Percentiles rank a stretch among this genome's conserved stretches.
Evolutionary conservation across 2,888 invertebrate species (phyloP).

Genomic region (Drosophila trichaetosa): DNA sequence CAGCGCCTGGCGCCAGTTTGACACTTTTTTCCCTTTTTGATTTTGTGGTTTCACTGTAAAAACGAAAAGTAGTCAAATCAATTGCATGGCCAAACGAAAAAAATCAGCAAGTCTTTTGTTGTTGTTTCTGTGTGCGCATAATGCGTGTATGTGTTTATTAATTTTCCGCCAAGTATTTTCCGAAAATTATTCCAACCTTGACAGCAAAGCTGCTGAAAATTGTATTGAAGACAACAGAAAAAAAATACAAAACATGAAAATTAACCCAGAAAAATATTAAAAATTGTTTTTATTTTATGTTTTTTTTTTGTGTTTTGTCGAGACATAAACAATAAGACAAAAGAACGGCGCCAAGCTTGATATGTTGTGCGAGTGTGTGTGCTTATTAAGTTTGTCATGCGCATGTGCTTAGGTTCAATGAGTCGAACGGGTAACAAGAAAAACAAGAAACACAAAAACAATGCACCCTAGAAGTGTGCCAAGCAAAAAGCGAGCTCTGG

Average conservation of each 20-base stretch:
- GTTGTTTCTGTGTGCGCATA: conserved; percentile 34
- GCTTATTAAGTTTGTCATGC: conserved; percentile 69
- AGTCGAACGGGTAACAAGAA: conserved; percentile 63
- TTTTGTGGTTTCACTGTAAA: conserved; percentile 39
- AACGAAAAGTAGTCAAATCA: conserved; percentile 47
- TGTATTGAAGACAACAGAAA: conserved; percentile 47
- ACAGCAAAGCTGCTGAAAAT: conserved; percentile 76
- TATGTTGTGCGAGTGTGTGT: conserved; percentile 27
- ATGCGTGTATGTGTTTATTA: conserved; percentile 65
- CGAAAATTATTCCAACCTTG: conserved; percentile 83
- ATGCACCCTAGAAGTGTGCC: conserved; percentile 75
- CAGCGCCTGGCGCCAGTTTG: conserved; percentile 70
- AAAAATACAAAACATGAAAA: conserved; percentile 49
- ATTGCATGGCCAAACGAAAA: conserved; percentile 19
- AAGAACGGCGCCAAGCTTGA: conserved; percentile 62
- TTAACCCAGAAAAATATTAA: conserved; percentile 61
- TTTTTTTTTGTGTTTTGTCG: conserved; percentile 30
- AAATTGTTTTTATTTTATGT: conserved; percentile 23
- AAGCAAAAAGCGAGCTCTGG: conserved; percentile 25
- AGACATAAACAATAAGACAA: conserved; percentile 73
- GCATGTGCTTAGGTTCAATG: conserved; percentile 76
- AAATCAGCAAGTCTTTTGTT: conserved; percentile 61
- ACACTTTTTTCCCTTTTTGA: conserved; percentile 44
- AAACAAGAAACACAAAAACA: conserved; percentile 43
- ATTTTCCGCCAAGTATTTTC: conserved; percentile 76